phyloP scores from a whole-genome alignment of 2,888 invertebrate species.

The Rhagonycha fulva region DNA sequence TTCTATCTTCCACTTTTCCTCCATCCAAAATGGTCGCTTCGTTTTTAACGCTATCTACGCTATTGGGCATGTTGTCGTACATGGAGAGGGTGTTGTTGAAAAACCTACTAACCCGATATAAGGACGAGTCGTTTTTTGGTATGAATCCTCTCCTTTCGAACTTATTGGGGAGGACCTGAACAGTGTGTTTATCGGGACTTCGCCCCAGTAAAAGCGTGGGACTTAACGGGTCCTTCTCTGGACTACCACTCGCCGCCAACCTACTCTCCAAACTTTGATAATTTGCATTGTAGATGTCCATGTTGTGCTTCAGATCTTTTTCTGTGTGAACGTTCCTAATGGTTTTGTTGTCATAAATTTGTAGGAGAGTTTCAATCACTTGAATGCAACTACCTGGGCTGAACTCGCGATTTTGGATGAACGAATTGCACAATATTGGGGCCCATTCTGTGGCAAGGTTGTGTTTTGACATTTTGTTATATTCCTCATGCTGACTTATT shows the following conservation, averaged over 20 bases:
- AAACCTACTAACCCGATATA: slow-evolving; percentile 17
- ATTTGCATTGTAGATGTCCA: slow-evolving; percentile 6
- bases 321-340: slow-evolving; percentile 4
- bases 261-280: slow-evolving; percentile 5
- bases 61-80: slow-evolving; percentile 16
- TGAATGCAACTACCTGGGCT: slow-evolving; percentile 13
- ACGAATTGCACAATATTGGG: slow-evolving; percentile 23
- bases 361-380: slow-evolving; percentile 19
- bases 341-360: slow-evolving; percentile 21
- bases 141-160: slow-evolving; percentile 10
- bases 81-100: slow-evolving; percentile 13
- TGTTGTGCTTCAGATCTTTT: slow-evolving; percentile 3
- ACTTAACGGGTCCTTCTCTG: not conserved
- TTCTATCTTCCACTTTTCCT: slow-evolving; percentile 14
- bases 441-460: slow-evolving; percentile 44
- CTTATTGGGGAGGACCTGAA: not conserved
- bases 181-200: slow-evolving; percentile 7
- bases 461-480: slow-evolving; percentile 38
- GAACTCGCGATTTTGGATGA: slow-evolving; percentile 14
- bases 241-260: not conserved
- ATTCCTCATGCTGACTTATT: slow-evolving; percentile 38
- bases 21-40: slow-evolving; percentile 16
- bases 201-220: not conserved
- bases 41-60: slow-evolving; percentile 3
- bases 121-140: slow-evolving; percentile 20